phyloP scores from a whole-genome alignment of 2,888 invertebrate genomes.

The Pterostichus madidus region DNA sequence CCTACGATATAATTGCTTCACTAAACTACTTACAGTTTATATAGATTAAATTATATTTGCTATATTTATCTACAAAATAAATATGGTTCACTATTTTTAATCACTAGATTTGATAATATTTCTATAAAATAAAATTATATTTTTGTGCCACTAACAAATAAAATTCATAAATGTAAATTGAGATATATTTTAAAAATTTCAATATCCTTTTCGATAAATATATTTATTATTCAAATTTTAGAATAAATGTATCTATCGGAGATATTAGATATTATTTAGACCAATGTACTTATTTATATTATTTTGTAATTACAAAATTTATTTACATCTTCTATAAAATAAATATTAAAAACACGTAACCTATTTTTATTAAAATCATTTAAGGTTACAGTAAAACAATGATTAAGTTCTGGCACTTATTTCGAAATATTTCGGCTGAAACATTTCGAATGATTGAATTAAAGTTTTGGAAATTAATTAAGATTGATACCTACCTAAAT shows the following conservation, averaged over 20 bases:
- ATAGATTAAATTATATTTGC: constrained; percentile 22
- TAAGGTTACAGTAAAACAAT: not conserved
- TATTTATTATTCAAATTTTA: not conserved
- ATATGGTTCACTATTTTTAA: not conserved
- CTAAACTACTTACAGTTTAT: constrained; percentile 13
- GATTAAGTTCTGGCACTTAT: constrained; percentile 46
- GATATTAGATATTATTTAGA: not conserved
- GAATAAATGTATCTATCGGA: not conserved
- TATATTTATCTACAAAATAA: constrained; percentile 20
- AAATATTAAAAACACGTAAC: constrained; percentile 1
- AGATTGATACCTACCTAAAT: constrained; percentile 34
- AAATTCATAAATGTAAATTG: not conserved
- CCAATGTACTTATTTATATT: not conserved
- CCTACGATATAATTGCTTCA: constrained; percentile 9
- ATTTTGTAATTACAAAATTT: not conserved
- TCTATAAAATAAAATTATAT: constrained; percentile 1
- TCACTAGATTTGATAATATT: constrained; percentile 1
- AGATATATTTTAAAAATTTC: too few relatives aligned
- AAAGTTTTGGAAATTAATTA: constrained; percentile 5
- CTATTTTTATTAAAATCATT: not conserved
- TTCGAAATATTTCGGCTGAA: constrained; percentile 17
- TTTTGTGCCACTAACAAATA: not conserved
- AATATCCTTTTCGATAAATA: too few relatives aligned
- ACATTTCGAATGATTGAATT: constrained; percentile 21
- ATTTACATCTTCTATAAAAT: constrained; percentile 5